Base-by-base conservation (phyloP, 92 coral and sea anemone genomes). In the Epizoanthus rinbou region DNA sequence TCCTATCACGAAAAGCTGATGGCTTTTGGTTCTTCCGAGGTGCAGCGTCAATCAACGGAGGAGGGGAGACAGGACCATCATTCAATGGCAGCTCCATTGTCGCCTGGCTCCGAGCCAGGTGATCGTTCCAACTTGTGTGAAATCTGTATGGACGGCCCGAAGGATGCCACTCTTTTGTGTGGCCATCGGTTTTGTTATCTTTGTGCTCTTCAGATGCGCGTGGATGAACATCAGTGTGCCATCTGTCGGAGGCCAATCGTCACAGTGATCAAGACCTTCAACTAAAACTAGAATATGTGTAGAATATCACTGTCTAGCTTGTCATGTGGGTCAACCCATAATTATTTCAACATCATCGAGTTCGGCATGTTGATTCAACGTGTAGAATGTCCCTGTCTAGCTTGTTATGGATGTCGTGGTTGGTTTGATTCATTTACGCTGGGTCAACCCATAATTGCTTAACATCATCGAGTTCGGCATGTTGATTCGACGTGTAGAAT, bases 161-260 rank as follows among this genome's bases (percentile, higher is more conserved):
- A 90, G 66, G 87, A 90, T 52, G 91, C 93, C 2, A 82, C 93
- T 5, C 78, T 90, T 0, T 76, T 90, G 35, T 90, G 93, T 23
- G 93, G 93, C 1, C 93, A 90, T 63, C 83, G 93, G 14, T 90
- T 81, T 21, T 90, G 91, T 41, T 90, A 79, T 43, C 43, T 57
- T 62, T 90, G 93, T 43, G 91, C 93, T 3, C 69, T 80, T 14
- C 93, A 90, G 84, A 90, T 90, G 93, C 76, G 93, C 1, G 43
- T 81, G 6, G 91, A 90, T 22, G 93, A 90, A 59, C 81, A 81
- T 21, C 88, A 84, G 28, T 90, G 93, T 52, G 93, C 91, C 1
- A 76, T 88, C 15, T 90, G 93, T 3, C 72, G 88, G 15, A 62
- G 93, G 25, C 90, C 92, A 14, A 90, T 90, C 21, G 58, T 90